Percentiles rank a stretch among this genome's conserved stretches.
Conservation (phyloP, 2,113 vertebrate species). For the Rhineura floridana region DNA sequence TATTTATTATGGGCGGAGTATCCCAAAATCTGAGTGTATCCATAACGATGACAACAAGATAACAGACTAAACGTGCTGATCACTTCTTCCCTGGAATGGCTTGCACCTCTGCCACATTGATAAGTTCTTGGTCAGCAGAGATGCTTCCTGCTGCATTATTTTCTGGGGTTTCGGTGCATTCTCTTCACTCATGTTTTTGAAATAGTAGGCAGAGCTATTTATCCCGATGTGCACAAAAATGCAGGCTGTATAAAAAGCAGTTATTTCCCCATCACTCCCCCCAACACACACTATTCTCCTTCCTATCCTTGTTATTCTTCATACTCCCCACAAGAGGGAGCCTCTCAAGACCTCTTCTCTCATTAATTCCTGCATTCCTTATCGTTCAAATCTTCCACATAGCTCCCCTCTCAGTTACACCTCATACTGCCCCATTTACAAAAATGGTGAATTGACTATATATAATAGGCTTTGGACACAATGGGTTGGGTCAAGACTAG, state of each 20-base stretch:
- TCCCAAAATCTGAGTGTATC: neutral
- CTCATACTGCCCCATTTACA: neutral
- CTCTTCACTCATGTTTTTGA: neutral
- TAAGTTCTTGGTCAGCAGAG: neutral
- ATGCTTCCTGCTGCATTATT: neutral
- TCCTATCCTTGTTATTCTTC: neutral
- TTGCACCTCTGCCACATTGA: too few relatives aligned
- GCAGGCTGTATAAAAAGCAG: too few relatives aligned
- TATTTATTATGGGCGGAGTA: neutral
- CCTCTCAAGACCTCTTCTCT: neutral
- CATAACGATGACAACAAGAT: neutral
- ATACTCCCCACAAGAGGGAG: neutral
- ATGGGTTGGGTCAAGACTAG: constrained; percentile 6
- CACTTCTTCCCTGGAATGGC: neutral
- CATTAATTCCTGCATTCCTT: neutral
- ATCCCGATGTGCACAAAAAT: neutral
- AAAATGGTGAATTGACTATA: neutral
- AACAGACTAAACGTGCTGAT: neutral
- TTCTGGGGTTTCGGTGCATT: neutral
- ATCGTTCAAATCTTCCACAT: neutral
- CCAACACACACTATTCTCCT: too few relatives aligned
- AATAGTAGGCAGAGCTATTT: neutral
- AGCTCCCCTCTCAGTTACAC: neutral
- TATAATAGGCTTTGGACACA: neutral
- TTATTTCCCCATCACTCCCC: too few relatives aligned